A percentile compares a stretch with the other conserved stretches of the same genome.
Conservation (phyloP, 1,140 invertebrate species). For the Drosophila teissieri region DNA sequence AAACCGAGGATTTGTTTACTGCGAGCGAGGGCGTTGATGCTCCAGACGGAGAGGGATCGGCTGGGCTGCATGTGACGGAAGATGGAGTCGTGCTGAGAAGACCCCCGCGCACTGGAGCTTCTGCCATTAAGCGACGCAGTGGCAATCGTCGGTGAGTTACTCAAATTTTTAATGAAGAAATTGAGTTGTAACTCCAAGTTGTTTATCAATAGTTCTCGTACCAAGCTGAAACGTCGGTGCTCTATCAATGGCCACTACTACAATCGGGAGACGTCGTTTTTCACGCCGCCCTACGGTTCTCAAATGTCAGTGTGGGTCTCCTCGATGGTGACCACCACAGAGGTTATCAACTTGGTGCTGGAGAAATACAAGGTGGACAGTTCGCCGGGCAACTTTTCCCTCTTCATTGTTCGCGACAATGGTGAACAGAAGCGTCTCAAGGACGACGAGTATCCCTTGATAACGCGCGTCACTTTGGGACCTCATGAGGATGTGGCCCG, state of each 20-base stretch:
- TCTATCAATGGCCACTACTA: conserved; percentile 96
- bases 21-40: conserved; percentile 52
- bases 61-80: conserved; percentile 76
- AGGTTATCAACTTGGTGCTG: conserved; percentile 93
- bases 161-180: neutral
- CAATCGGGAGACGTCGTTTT: conserved; percentile 94
- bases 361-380: conserved; percentile 95
- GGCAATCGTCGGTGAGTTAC: conserved; percentile 86
- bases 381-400: conserved; percentile 91
- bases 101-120: conserved; percentile 87
- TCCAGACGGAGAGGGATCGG: conserved; percentile 53
- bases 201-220: conserved; percentile 86
- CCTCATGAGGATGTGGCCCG: conserved; percentile 93
- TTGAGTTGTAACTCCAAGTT: neutral
- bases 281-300: conserved; percentile 93
- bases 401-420: conserved; percentile 93
- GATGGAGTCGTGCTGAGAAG: conserved; percentile 82
- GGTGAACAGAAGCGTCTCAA: conserved; percentile 91
- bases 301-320: conserved; percentile 94
- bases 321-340: conserved; percentile 91
- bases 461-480: conserved; percentile 91
- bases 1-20: conserved; percentile 72
- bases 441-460: conserved; percentile 92
- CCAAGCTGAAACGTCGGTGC: conserved; percentile 90
- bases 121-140: conserved; percentile 89